Base-by-base conservation (phyloP, 2,113 vertebrate species). In the Clarias macrocephalus region DNA sequence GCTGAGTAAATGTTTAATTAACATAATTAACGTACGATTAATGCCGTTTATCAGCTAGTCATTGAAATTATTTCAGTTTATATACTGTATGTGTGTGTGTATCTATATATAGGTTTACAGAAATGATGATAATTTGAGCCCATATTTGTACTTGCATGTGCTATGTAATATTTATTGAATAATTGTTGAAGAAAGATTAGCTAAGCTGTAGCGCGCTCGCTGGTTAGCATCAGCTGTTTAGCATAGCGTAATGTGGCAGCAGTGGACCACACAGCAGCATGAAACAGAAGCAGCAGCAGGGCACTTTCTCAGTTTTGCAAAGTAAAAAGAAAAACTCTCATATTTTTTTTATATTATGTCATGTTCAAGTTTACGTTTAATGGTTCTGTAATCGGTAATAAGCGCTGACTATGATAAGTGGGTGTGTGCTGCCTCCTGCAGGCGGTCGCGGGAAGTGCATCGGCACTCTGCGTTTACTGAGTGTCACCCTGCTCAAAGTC, bases 401-500 rank as follows among this genome's bases (percentile, higher is more conserved):
- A 28, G 33, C 42, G 57, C 72, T 33, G 62, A 52, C 3, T 72
- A 54, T 48, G n/a, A 72, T 42, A 60, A 62, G 15, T 52, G 30
- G 25, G 57, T 70, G 25, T 73, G 21, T 86, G 65, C 19, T 68
- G 59, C 56, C 82, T 21, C 63, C 68, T 83, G 6, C 85, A 91
- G 91, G 87, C 84, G 66, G 11, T 91, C 91, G 15, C 87, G 83
- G 63, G 85, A 86, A 63, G 92, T 92, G 52, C 84, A 89, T 30
- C 83, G 90, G 65, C 48, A 18, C 59, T 37, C 54, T 80, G 82
- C 70, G 21, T 48, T 3, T 15, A 48, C 77, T 11, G 9, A 5
- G 23, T 59, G 52, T 54, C n/a, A n/a, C 57, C 37, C 56, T 28
- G 30, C 83, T 15, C 25, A 9, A 57, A 28, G 75, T 10, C 25